Evolutionary conservation across 2,113 vertebrate genomes (phyloP).

Genomic region (Catagonus wagneri): DNA sequence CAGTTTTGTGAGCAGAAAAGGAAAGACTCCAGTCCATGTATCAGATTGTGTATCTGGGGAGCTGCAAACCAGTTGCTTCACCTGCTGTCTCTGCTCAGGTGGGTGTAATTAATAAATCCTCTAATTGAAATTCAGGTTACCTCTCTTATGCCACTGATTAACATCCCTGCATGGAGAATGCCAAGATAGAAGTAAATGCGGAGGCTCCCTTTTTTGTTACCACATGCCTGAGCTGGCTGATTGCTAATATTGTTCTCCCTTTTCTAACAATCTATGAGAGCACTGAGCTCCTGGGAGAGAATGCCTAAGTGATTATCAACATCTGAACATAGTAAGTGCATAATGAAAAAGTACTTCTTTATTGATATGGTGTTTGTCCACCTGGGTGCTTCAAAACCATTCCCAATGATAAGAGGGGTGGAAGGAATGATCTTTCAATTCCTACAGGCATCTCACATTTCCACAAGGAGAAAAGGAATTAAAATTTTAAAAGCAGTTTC

Average conservation of each 20-base stretch:
- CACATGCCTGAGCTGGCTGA: neutral
- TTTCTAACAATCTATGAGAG: neutral
- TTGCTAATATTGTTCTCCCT: neutral
- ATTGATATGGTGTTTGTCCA: neutral
- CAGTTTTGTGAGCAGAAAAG: neutral
- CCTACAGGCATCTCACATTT: neutral
- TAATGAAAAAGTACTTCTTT: neutral
- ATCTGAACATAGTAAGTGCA: neutral
- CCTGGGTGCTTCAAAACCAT: neutral
- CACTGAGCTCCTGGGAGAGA: neutral
- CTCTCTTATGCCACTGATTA: neutral
- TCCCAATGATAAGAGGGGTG: neutral
- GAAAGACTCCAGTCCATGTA: neutral
- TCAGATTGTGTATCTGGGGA: neutral
- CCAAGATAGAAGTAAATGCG: accelerated
- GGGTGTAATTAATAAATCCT: neutral
- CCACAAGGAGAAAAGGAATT: neutral
- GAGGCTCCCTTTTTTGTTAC: neutral
- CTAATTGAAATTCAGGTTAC: neutral
- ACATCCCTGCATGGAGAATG: neutral
- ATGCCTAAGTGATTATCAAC: neutral
- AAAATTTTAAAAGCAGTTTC: neutral
- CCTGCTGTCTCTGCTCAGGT: neutral
- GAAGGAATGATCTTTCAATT: neutral
- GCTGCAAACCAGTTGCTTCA: neutral